A percentile compares a stretch with the other conserved stretches of the same genome.
These are phyloP conservation scores for Microctonus brassicae DNA, from an alignment of 2,888 invertebrate species.

Conservation along the genomic window DNA sequence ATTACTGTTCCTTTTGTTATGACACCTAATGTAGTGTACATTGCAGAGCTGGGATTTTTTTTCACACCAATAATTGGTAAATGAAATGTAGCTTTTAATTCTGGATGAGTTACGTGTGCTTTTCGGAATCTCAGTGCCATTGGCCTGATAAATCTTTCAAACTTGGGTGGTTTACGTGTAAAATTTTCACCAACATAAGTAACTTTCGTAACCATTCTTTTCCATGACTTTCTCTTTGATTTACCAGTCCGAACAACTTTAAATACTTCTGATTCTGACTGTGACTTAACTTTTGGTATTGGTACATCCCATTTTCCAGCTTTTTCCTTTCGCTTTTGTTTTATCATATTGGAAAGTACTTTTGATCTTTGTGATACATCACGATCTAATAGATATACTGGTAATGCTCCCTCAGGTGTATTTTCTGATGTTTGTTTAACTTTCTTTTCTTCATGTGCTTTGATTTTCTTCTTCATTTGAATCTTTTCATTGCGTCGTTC, in stretches of 20 bases:
- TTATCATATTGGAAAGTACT: slow-evolving; percentile 98
- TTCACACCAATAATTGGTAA: slow-evolving; percentile 99
- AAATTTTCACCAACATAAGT: slow-evolving; percentile 98
- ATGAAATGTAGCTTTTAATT: slow-evolving; percentile 97
- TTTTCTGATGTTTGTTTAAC: slow-evolving; percentile 86
- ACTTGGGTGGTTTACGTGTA: slow-evolving; percentile 99
- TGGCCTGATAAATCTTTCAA: slow-evolving; percentile 97
- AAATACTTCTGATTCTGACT: slow-evolving; percentile 97
- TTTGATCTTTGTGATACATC: slow-evolving; percentile 95
- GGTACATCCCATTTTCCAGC: slow-evolving; percentile 99
- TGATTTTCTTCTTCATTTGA: slow-evolving; percentile 98
- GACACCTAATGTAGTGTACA: slow-evolving; percentile 97
- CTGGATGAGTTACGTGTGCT: slow-evolving; percentile 99
- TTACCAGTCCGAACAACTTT: slow-evolving; percentile 93
- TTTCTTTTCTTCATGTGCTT: slow-evolving; percentile 96
- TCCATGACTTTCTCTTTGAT: slow-evolving; percentile 96
- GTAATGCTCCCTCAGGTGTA: slow-evolving; percentile 91
- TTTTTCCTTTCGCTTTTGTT: slow-evolving; percentile 99
- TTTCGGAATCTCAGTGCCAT: slow-evolving; percentile 97
- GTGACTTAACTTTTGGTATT: slow-evolving; percentile 96
- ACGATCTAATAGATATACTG: slow-evolving; percentile 97
- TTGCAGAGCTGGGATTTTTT: slow-evolving; percentile 97
- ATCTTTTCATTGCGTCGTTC: slow-evolving; percentile 98
- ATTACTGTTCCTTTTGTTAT: slow-evolving; percentile 99
- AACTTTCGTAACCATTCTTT: slow-evolving; percentile 99